phyloP scores from a whole-genome alignment of 2,888 invertebrate species.

The Drosophila aldrichi region DNA sequence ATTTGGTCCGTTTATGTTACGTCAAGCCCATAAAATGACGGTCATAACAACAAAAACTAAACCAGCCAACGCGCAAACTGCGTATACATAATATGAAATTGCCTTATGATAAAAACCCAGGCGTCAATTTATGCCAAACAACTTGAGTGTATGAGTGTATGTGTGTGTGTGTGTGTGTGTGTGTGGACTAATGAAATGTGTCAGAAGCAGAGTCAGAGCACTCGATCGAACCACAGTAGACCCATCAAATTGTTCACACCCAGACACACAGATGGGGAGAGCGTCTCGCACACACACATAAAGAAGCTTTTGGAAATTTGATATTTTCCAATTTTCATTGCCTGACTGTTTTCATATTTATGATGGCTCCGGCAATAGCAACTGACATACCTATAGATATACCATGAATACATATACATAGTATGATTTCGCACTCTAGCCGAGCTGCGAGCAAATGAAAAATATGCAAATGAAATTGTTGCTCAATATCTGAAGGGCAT shows the following conservation, averaged over 20 bases:
- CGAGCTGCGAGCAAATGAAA: slow-evolving; percentile 64
- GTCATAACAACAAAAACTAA: slow-evolving; percentile 60
- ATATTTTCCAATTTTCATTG: slow-evolving; percentile 78
- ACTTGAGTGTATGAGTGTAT: slow-evolving; percentile 19
- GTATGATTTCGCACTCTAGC: slow-evolving; percentile 57
- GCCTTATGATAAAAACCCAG: slow-evolving; percentile 71
- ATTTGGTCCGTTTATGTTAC: slow-evolving; percentile 61
- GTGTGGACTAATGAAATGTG: slow-evolving; percentile 74
- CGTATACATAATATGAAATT: slow-evolving; percentile 71
- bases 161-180: slow-evolving; percentile 35
- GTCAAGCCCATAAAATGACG: slow-evolving; percentile 61
- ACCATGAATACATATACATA: slow-evolving; percentile 45
- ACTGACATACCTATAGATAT: slow-evolving; percentile 59
- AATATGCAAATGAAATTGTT: slow-evolving; percentile 79
- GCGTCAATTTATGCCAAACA: slow-evolving; percentile 69
- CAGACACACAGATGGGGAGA: background rate
- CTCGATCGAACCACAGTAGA: slow-evolving; percentile 55
- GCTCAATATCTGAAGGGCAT: slow-evolving; percentile 62
- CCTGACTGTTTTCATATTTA: slow-evolving; percentile 63
- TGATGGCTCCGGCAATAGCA: slow-evolving; percentile 57
- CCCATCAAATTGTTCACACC: slow-evolving; percentile 38
- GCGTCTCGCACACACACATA: slow-evolving; percentile 12
- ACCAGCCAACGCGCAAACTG: slow-evolving; percentile 51
- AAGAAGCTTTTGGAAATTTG: slow-evolving; percentile 62
- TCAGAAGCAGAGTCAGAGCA: slow-evolving; percentile 63